Base-by-base conservation (phyloP, 2,113 vertebrate genomes). In the Istiophorus platypterus region DNA sequence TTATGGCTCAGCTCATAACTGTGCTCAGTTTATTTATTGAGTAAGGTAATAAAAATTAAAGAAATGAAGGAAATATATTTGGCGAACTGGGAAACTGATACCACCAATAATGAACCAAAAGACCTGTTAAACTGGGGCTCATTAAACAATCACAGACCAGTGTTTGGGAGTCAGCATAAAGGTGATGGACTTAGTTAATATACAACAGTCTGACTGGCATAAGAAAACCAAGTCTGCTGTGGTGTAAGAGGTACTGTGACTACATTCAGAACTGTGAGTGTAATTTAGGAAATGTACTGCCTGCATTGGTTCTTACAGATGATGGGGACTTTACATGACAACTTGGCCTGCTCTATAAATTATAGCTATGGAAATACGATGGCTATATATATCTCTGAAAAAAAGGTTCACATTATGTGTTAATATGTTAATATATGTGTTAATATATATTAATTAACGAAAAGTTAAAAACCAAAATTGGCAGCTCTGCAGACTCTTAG, bases 331-430 rank as follows among this genome's bases (percentile, higher is more conserved):
- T 95, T 87, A 51, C 93, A 92, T 0, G 97, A 95, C 9, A 92
- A 85, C 70, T 90, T 95, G 13, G 96, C 97, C 88, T 96, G 95
- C 57, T 94, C 82, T 0, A 26, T 52, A n/a, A n/a, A n/a, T 49
- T 3, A 49, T 18, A 18, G 18, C 49, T 22, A 9, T 22, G 49
- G 3, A 51, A n/a, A 51, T 49, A 49, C 18, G 18, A 49, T 5
- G 18, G 47, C 7, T 1, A 20, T 20, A 49, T 20, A 20, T 49
- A 20, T 49, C 47, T 49, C 20, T 49, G 17, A 49, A 4, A 49
- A 49, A 49, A 49, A n/a, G 0, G 6, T 47, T 49, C 5, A 49
- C 11, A 42, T 12, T 42, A 10, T 9, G 37, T 39, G 37, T 9
- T 7, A 5, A 39, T 39, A 34, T 34, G 6, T 34, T 34, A 4